Evolutionary conservation across 2,888 invertebrate species (phyloP).

Genomic region (Drosophila lacicola): DNA sequence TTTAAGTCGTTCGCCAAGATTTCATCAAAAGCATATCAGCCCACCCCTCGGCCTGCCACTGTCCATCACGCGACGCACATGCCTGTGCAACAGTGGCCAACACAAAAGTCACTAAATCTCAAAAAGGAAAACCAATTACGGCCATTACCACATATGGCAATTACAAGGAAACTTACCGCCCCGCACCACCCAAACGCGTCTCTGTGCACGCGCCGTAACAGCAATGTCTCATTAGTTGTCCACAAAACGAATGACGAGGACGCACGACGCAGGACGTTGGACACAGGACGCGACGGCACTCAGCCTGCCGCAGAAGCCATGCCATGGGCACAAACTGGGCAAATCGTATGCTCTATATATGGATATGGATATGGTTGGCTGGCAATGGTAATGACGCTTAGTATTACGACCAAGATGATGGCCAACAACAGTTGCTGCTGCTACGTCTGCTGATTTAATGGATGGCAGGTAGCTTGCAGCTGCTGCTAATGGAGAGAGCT

Average conservation of each 20-base stretch:
- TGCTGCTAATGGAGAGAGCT: constrained; percentile 40
- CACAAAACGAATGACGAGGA: constrained; percentile 57
- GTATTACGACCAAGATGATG: constrained; percentile 71
- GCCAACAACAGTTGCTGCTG: constrained; percentile 35
- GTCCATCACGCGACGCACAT: background rate
- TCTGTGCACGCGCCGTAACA: constrained; percentile 63
- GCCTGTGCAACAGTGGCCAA: constrained; percentile 56
- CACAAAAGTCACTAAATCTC: constrained; percentile 77
- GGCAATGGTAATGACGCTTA: constrained; percentile 70
- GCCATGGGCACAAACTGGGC: constrained; percentile 5
- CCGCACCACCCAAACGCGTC: background rate
- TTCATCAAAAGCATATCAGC: constrained; percentile 40
- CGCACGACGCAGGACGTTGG: constrained; percentile 5
- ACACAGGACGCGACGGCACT: constrained; percentile 27
- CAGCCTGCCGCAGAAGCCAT: constrained; percentile 26
- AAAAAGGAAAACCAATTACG: constrained; percentile 78
- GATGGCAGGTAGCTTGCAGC: constrained; percentile 43
- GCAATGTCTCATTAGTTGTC: constrained; percentile 78
- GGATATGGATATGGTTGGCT: constrained; percentile 54
- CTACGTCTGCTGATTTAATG: constrained; percentile 34
- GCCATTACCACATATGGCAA: constrained; percentile 78
- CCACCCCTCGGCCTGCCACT: background rate
- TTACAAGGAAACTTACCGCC: constrained; percentile 64
- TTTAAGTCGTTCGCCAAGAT: constrained; percentile 66
- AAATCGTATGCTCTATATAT: constrained; percentile 9